Conservation (phyloP, 2,797 vertebrate genomes). For the Melopsittacus undulatus region DNA sequence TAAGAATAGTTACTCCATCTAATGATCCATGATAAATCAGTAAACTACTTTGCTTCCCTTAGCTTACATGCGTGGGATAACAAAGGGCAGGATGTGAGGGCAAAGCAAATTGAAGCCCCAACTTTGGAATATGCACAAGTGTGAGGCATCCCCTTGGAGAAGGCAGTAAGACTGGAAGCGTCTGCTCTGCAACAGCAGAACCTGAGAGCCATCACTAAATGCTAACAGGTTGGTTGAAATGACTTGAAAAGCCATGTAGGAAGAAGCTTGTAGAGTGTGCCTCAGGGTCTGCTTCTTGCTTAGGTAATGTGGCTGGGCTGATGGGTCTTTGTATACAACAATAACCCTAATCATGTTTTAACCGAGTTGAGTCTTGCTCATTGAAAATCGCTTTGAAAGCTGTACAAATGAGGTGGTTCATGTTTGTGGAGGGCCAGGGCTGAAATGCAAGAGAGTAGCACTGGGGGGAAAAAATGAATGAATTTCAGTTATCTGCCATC, state of each 20-base stretch:
- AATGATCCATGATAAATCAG: constrained; percentile 73
- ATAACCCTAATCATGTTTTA: background rate
- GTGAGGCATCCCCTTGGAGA: background rate
- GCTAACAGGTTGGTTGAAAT: background rate
- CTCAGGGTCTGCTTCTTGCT: background rate
- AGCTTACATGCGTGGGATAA: background rate
- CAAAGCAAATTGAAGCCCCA: background rate
- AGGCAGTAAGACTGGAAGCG: background rate
- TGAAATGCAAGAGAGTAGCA: background rate
- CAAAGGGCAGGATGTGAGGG: background rate
- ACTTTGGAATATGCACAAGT: background rate
- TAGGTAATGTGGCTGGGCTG: background rate
- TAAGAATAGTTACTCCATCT: constrained; percentile 73
- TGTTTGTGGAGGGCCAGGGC: background rate
- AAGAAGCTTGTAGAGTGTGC: background rate
- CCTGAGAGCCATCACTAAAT: rapidly evolving
- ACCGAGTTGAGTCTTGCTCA: background rate
- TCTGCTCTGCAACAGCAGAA: background rate
- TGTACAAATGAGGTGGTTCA: background rate
- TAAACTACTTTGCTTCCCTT: constrained; percentile 55
- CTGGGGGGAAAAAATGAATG: rapidly evolving
- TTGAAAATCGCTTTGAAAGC: background rate
- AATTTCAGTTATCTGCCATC: background rate
- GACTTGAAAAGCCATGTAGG: background rate
- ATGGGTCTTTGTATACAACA: background rate